Base-by-base conservation (phyloP, 64 coral and sea anemone genomes). In the Pocillopora damicornis region DNA sequence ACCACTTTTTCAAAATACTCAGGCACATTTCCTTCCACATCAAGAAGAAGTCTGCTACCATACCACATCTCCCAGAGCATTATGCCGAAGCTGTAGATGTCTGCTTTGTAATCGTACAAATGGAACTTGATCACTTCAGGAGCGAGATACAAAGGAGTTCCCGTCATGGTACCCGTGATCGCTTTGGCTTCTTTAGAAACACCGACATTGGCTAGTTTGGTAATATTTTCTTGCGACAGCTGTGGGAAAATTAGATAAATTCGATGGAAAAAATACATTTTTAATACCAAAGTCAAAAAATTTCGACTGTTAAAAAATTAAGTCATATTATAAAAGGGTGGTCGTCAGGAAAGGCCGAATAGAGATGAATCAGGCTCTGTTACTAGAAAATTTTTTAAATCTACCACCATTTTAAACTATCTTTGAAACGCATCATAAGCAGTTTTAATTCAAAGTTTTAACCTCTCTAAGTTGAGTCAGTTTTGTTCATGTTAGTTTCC, bases 61-160 rank as follows among this genome's bases (percentile, higher is more conserved):
- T 71, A 71, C 67, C 67, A 71, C 22, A 71, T 71, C 67, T 71
- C 67, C 67, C 67, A 71, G 20, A 71, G 22, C 67, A 71, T 71
- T 20, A 71, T 71, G 7, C 67, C 67, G n/a, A 71, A 71, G 22
- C 67, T 71, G 67, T 71, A 71, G 0, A 71, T 9, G 11, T 71
- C 67, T 20, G 67, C 67, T 20, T 71, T 30, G 18, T 11, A 23
- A 22, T 71, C n/a, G 22, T 71, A 71, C 67, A 30, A 1, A 1
- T 11, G 22, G 18, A n/a, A 30, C 25, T 0, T 30, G 9, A 71
- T 71, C 20, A 71, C 67, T 71, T 71, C 67, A 1, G 67, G 67
- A 23, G 67, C 22, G 20, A 71, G 5, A 23, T n/a, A 71, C 20
- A 10, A 10, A 23, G 20, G 67, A 23, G 67, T 71, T n/a, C 67